These are phyloP conservation scores for Drusus annulatus DNA, from an alignment of 1,140 invertebrate species.

Conservation along the genomic window DNA sequence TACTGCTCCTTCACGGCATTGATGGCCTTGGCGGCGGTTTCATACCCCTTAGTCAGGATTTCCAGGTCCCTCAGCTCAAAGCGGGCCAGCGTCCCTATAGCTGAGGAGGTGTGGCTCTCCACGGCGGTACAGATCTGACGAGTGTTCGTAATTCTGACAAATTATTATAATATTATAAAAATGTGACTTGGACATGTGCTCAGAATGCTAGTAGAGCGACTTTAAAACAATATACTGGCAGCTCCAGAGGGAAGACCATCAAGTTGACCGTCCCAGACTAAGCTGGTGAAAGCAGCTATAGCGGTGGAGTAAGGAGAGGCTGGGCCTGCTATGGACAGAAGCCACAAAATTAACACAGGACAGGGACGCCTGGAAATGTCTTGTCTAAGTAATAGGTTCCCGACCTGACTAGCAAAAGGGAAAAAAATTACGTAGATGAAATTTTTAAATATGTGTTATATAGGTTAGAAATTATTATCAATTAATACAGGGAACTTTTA, in stretches of 20 bases:
- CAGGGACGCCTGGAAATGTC: no score
- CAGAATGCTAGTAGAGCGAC: background rate
- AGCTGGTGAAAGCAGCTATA: no score
- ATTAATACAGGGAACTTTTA: no score
- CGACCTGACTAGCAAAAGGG: no score
- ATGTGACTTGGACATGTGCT: background rate
- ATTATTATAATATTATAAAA: background rate
- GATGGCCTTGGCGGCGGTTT: background rate
- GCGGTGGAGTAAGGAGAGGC: background rate
- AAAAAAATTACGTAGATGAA: no score
- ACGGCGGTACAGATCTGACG: background rate
- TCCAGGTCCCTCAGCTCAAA: background rate
- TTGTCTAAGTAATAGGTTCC: no score
- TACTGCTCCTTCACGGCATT: background rate
- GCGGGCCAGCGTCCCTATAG: background rate
- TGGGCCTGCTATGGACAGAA: no score
- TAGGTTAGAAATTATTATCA: no score
- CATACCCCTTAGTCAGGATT: background rate
- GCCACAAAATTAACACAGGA: no score
- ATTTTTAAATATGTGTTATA: no score
- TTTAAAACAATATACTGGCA: background rate
- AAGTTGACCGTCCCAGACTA: background rate
- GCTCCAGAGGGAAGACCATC: background rate
- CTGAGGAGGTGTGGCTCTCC: background rate
- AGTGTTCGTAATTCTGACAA: slow-evolving; percentile 4